Evolutionary conservation across 2,888 invertebrate species (phyloP).

Genomic region (Carterocephalus palaemon): DNA sequence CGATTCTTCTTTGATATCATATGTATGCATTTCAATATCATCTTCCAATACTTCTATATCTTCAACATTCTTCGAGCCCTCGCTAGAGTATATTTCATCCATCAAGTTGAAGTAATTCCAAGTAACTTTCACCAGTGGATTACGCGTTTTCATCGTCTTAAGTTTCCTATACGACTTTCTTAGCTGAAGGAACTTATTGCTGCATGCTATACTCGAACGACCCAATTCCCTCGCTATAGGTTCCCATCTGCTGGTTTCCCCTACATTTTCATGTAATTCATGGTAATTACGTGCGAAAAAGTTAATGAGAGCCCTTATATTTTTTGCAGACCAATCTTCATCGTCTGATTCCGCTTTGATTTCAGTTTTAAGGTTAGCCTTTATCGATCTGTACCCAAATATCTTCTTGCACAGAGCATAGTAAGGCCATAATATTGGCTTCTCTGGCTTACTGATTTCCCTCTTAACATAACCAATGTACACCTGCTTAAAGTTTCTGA

Average conservation of each 20-base stretch:
- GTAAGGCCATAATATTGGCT: slow-evolving; percentile 66
- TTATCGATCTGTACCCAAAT: slow-evolving; percentile 63
- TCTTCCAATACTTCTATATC: slow-evolving; percentile 37
- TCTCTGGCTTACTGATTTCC: slow-evolving; percentile 64
- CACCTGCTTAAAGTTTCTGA: slow-evolving; percentile 62
- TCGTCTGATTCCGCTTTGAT: slow-evolving; percentile 44
- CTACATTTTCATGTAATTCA: slow-evolving; percentile 42
- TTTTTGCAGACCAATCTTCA: slow-evolving; percentile 60
- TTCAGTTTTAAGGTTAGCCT: slow-evolving; percentile 54
- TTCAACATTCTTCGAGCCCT: slow-evolving; percentile 32
- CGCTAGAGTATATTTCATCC: slow-evolving; percentile 50
- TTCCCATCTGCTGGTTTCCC: slow-evolving; percentile 46
- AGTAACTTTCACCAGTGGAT: slow-evolving; percentile 58
- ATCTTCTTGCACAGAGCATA: slow-evolving; percentile 66
- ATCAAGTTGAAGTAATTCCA: slow-evolving; percentile 67
- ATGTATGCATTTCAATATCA: slow-evolving; percentile 26
- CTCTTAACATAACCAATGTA: slow-evolving; percentile 59
- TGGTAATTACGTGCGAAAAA: slow-evolving; percentile 51
- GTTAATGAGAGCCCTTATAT: slow-evolving; percentile 57
- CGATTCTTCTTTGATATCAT: slow-evolving; percentile 29
- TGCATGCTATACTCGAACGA: slow-evolving; percentile 46
- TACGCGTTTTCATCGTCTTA: slow-evolving; percentile 57
- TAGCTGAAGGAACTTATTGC: slow-evolving; percentile 61
- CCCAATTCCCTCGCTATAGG: slow-evolving; percentile 44
- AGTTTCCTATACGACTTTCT: slow-evolving; percentile 63